phyloP scores from a whole-genome alignment of 2,797 vertebrate genomes.

The Microtus obscurus region DNA sequence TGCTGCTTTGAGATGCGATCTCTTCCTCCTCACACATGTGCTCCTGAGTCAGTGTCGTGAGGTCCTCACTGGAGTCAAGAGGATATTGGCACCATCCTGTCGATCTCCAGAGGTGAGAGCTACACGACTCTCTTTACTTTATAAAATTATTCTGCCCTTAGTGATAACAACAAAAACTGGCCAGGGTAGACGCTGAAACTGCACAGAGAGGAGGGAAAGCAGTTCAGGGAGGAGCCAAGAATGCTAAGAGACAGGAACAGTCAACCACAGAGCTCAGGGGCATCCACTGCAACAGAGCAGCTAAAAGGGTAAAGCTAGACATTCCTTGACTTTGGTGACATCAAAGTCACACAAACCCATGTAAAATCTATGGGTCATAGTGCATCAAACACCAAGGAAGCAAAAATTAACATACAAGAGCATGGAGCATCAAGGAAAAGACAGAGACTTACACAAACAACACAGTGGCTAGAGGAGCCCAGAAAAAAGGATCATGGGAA shows the following conservation, averaged over 20 bases:
- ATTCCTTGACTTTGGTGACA: background rate
- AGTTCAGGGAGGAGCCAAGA: background rate
- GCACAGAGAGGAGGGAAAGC: background rate
- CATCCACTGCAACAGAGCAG: background rate
- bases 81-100: background rate
- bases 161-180: background rate
- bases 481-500: background rate
- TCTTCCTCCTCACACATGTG: background rate
- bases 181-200: background rate
- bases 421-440: background rate
- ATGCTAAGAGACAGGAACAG: background rate
- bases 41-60: background rate
- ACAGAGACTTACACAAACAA: background rate
- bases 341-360: background rate
- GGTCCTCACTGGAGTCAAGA: background rate
- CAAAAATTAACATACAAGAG: background rate
- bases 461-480: background rate
- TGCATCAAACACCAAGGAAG: background rate
- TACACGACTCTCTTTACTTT: background rate
- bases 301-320: background rate
- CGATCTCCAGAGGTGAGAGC: background rate
- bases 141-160: background rate
- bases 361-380: background rate
- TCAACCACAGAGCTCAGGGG: background rate
- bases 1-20: background rate